phyloP scores from a whole-genome alignment of 2,797 vertebrate species.

The Rhinoraja longicauda region DNA sequence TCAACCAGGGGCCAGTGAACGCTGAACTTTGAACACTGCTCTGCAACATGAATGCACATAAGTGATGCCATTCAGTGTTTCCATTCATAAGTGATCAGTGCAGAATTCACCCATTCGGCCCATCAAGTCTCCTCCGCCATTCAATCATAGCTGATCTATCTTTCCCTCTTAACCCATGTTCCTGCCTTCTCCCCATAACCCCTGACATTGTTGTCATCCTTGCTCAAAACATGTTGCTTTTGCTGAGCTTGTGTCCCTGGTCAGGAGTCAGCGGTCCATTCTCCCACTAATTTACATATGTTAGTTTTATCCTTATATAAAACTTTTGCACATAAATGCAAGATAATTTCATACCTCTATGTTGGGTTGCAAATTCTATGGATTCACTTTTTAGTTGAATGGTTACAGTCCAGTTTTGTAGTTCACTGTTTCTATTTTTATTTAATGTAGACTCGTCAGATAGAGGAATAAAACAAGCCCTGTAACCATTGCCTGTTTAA shows the following conservation, averaged over 20 bases:
- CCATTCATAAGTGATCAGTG: neutral
- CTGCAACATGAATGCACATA: neutral
- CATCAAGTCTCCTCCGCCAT: too few relatives aligned
- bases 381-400: neutral
- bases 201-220: too few relatives aligned
- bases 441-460: neutral
- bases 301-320: constrained; percentile 7
- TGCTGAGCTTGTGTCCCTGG: neutral
- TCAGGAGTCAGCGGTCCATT: neutral
- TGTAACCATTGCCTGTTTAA: neutral
- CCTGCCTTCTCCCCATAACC: too few relatives aligned
- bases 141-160: too few relatives aligned
- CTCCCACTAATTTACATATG: neutral
- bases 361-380: neutral
- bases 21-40: neutral
- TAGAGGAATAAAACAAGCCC: neutral
- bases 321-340: neutral
- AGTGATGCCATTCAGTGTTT: neutral
- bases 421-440: neutral
- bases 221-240: neutral
- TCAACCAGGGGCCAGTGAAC: neutral
- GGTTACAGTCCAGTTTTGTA: neutral
- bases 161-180: too few relatives aligned
- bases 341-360: neutral
- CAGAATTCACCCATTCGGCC: too few relatives aligned